Percentiles rank a stretch among this genome's conserved stretches.
Conservation (phyloP, 2,797 vertebrate genomes). For the Pelodytes ibericus region DNA sequence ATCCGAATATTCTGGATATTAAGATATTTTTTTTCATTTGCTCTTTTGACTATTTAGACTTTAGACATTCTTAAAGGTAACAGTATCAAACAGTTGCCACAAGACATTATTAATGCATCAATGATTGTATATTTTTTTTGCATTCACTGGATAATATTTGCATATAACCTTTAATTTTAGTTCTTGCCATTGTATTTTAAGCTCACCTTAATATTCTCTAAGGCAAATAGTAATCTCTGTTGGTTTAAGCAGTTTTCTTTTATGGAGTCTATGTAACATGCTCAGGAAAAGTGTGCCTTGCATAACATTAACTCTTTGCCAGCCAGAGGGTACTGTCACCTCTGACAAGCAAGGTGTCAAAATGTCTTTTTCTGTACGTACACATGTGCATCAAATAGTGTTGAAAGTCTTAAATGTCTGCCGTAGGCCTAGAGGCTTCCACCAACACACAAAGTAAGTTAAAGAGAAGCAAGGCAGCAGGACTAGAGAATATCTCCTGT, state of each 20-base stretch:
- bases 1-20: not conserved
- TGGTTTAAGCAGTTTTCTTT: constrained; percentile 1
- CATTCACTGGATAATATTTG: not conserved
- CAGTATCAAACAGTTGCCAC: not conserved
- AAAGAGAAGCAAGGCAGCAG: not conserved
- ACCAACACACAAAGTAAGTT: not conserved
- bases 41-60: not conserved
- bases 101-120: not conserved
- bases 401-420: not conserved
- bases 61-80: not conserved
- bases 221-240: not conserved
- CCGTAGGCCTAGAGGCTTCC: not conserved
- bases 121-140: not conserved
- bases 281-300: constrained; percentile 50
- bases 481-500: not conserved
- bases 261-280: constrained; percentile 25
- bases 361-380: constrained; percentile 17
- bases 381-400: not conserved
- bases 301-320: constrained; percentile 18
- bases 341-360: not conserved
- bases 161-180: not conserved
- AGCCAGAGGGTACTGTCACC: not conserved
- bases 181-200: not conserved
- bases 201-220: not conserved
- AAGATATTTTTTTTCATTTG: not conserved